Evolutionary conservation across 2,113 vertebrate genomes (phyloP).

Genomic region (Zootoca vivipara): DNA sequence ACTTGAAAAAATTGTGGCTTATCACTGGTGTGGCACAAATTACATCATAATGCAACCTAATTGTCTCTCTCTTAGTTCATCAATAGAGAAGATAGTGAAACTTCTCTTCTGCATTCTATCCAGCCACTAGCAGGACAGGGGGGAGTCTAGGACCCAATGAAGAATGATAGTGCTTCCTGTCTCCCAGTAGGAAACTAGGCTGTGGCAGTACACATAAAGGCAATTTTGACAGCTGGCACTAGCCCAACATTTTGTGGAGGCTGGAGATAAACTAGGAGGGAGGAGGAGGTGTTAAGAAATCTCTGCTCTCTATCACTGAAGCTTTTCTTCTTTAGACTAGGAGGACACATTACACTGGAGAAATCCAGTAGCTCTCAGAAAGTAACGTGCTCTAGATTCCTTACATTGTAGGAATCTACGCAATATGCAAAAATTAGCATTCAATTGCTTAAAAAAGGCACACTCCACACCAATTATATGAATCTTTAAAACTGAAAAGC

Average conservation of each 20-base stretch:
- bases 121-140: background rate
- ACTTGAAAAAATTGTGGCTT: background rate
- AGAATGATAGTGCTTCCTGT: background rate
- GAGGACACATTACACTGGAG: background rate
- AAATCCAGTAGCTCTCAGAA: background rate
- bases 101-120: background rate
- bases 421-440: background rate
- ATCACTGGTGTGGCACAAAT: background rate
- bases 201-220: background rate
- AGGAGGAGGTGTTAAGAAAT: background rate
- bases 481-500: no score
- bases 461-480: background rate
- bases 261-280: background rate
- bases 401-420: background rate
- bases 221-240: background rate
- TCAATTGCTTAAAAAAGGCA: background rate
- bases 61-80: background rate
- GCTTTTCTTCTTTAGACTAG: background rate
- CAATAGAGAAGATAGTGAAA: background rate
- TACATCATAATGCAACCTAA: background rate
- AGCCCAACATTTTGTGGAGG: background rate
- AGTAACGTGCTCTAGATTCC: background rate
- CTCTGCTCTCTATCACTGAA: background rate
- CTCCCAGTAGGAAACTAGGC: background rate
- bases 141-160: background rate